These are phyloP conservation scores for Epinephelus awoara DNA, from an alignment of 2,797 vertebrate genomes.

Conservation along the genomic window DNA sequence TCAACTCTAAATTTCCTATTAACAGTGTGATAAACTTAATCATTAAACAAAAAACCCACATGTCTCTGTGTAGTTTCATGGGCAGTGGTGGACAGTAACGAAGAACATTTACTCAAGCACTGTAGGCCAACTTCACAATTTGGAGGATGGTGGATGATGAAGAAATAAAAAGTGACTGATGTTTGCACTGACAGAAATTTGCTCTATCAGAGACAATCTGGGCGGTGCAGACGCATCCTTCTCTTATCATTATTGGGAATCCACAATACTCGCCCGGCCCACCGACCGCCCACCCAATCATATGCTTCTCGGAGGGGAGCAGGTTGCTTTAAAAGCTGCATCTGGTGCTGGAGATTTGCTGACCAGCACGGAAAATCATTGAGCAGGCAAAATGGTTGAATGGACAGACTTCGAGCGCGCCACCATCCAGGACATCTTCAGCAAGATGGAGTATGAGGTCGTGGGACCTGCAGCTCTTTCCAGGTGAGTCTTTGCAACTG, in stretches of 20 bases:
- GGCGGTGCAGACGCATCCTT: neutral
- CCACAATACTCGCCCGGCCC: neutral
- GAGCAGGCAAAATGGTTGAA: slow-evolving; percentile 68
- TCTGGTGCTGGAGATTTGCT: neutral
- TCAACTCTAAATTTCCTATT: too few relatives aligned
- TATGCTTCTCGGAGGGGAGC: neutral
- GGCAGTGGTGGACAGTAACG: too few relatives aligned
- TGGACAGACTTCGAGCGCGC: slow-evolving; percentile 75
- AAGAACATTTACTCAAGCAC: too few relatives aligned
- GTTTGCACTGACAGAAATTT: too few relatives aligned
- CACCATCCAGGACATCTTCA: slow-evolving; percentile 65
- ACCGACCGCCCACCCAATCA: neutral
- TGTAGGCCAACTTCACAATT: too few relatives aligned
- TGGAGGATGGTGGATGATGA: too few relatives aligned
- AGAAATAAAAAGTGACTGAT: too few relatives aligned
- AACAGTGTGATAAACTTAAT: too few relatives aligned
- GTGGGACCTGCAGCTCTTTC: slow-evolving; percentile 51
- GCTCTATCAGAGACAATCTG: neutral
- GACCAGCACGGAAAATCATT: slow-evolving; percentile 8
- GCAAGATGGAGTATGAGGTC: slow-evolving; percentile 40
- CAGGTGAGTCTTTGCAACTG: slow-evolving; percentile 51
- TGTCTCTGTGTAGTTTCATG: too few relatives aligned
- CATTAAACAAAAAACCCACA: too few relatives aligned
- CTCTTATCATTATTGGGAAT: neutral
- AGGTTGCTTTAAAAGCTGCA: slow-evolving; percentile 20